Base-by-base conservation (phyloP, 2,113 vertebrate genomes). In the Oryzias celebensis region DNA sequence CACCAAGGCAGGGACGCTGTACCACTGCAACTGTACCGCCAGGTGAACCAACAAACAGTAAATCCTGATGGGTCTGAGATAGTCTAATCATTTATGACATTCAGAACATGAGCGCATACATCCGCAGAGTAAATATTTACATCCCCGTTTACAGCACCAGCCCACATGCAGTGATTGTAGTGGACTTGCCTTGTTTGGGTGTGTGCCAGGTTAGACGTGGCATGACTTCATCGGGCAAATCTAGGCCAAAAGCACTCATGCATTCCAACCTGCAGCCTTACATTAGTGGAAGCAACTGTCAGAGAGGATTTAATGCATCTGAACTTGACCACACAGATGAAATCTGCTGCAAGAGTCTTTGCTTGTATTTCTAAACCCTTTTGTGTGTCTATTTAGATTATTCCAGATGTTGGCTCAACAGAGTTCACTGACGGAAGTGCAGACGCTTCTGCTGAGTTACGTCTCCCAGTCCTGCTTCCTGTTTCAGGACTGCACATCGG, bases 1-100 rank as follows among this genome's bases (percentile, higher is more conserved):
- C 4, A 0, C 1, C 0, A 90, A 90, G 42, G 26, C 1, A 0
- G 46, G 4, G 16, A 90, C 71, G 0, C 83, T 96, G 43, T 94
- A 94, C 66, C 94, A 94, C 85, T 96, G 95, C 81, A 92, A 91
- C 75, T 96, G 95, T 12, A 95, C 90, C 0, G 57, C 1, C 69
- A 93, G 93, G 95, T 95, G 70, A 54, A 43, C 5, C 4, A 31
- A 26, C 7, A 17, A 15, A 3, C 20, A 3, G 20, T 36, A 17
- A 20, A 58, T 2, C 18, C 13, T 4, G 14, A 4, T 48, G 17
- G 62, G 10, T 16, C 17, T 2, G 20, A 52, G 20, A 42, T 52
- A 24, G 5, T 14, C 14, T 43, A 4, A 4, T 51, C 20, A 24
- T 24, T 51, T 24, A 14, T 23, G 14, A 51, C 14, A 14, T 48